A percentile compares a stretch with the other conserved stretches of the same genome.
Conservation (phyloP, 1,140 invertebrate genomes). For the Lysiphlebus fabarum region DNA sequence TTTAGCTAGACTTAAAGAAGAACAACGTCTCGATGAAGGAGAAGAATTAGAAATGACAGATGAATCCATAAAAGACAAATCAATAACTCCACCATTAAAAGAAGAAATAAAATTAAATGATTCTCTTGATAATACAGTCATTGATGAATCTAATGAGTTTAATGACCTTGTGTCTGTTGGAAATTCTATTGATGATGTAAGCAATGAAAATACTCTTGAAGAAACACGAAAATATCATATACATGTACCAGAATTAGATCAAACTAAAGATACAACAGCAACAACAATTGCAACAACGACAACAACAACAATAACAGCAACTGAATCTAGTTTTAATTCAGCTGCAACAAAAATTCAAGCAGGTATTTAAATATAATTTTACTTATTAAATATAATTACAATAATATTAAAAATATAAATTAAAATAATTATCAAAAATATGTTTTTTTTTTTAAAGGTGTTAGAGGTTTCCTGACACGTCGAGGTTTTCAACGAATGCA, state of each 20-base stretch:
- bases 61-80: neutral
- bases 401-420: constrained; percentile 1
- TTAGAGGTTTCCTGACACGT: constrained; percentile 40
- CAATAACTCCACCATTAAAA: no score
- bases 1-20: constrained; percentile 20
- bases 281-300: constrained; percentile 7
- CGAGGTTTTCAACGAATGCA: constrained; percentile 28
- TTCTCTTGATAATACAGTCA: neutral
- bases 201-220: constrained; percentile 17
- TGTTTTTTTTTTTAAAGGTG: constrained; percentile 26
- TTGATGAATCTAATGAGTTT: constrained; percentile 4
- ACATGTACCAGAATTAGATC: constrained; percentile 23
- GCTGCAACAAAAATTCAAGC: constrained; percentile 43
- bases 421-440: neutral
- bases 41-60: constrained; percentile 3
- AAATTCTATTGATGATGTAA: neutral
- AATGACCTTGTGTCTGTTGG: constrained; percentile 1
- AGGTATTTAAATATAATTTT: constrained; percentile 26
- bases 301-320: constrained; percentile 5
- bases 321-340: constrained; percentile 29
- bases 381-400: neutral
- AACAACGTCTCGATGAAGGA: constrained; percentile 11
- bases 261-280: constrained; percentile 22
- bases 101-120: no score
- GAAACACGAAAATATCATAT: constrained; percentile 24